Conservation (phyloP, 2,888 invertebrate species). For the Andrena hattorfiana region DNA sequence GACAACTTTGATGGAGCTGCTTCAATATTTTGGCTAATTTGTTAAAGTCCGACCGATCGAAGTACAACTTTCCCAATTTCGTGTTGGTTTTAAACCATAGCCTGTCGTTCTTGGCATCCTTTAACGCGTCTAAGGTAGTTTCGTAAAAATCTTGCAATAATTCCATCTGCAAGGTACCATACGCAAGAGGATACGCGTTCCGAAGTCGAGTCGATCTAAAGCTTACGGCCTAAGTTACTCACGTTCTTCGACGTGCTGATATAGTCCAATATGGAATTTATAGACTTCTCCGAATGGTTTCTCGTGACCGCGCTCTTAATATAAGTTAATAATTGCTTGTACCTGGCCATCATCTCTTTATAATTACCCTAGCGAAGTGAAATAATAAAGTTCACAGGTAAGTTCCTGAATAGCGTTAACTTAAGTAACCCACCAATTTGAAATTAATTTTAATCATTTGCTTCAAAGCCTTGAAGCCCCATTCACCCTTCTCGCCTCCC, state of each 20-base stretch:
- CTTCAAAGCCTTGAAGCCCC: conserved; percentile 99
- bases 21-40: conserved; percentile 98
- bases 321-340: conserved; percentile 98
- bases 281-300: conserved; percentile 99
- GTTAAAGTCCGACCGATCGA: conserved; percentile 97
- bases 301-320: conserved; percentile 99
- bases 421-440: conserved; percentile 90
- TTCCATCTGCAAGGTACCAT: conserved; percentile 91
- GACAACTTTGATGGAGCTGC: conserved; percentile 98
- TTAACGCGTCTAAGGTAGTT: conserved; percentile 96
- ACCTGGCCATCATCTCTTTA: conserved; percentile 97
- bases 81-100: conserved; percentile 99
- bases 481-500: conserved; percentile 99
- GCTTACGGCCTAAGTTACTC: conserved; percentile 82
- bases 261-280: conserved; percentile 99
- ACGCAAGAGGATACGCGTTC: neutral
- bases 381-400: neutral
- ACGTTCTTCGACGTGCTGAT: conserved; percentile 99
- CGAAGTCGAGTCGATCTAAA: neutral
- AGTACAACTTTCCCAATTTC: conserved; percentile 98
- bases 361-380: conserved; percentile 91
- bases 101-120: conserved; percentile 99
- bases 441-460: conserved; percentile 99
- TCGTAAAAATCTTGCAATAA: conserved; percentile 99
- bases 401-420: neutral